Evolutionary conservation across 53 echinoderm and acorn worm genomes (phyloP).

Genomic region (Holothuria leucospilota): DNA sequence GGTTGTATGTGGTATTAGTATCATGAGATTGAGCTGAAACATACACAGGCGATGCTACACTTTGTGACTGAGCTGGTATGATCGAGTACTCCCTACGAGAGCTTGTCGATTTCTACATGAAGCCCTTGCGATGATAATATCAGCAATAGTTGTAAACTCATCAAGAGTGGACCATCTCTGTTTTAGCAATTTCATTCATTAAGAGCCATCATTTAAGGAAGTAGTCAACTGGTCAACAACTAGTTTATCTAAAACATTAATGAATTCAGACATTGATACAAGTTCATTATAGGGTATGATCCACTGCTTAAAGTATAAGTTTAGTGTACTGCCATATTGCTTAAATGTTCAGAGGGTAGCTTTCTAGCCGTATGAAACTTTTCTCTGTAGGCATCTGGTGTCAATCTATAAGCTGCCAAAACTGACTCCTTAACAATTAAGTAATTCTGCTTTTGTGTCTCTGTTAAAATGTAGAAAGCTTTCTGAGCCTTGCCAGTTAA

Average conservation of each 20-base stretch:
- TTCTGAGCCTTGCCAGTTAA: conserved; percentile 64
- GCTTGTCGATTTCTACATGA: not conserved
- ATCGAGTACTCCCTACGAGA: too few relatives aligned
- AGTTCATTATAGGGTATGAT: conserved; percentile 35
- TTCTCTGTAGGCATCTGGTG: conserved; percentile 60
- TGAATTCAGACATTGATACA: conserved; percentile 42
- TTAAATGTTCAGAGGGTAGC: conserved; percentile 54
- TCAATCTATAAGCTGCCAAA: conserved; percentile 56
- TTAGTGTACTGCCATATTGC: conserved; percentile 51
- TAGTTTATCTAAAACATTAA: conserved; percentile 23
- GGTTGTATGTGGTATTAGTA: too few relatives aligned
- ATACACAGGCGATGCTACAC: too few relatives aligned
- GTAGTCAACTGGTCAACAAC: conserved; percentile 57
- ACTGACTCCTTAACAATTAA: conserved; percentile 52
- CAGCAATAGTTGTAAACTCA: conserved; percentile 44
- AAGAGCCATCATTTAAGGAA: conserved; percentile 21
- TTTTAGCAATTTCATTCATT: conserved; percentile 56
- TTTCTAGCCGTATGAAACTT: conserved; percentile 56
- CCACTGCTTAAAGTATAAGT: conserved; percentile 23
- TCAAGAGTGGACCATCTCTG: conserved; percentile 32
- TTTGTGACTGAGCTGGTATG: too few relatives aligned
- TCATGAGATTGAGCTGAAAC: too few relatives aligned
- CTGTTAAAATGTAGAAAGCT: conserved; percentile 60
- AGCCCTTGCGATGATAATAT: conserved; percentile 48
- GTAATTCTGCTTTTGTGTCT: conserved; percentile 54